phyloP scores from a whole-genome alignment of 2,113 vertebrate genomes.

The sheep (Ovis aries) region DNA sequence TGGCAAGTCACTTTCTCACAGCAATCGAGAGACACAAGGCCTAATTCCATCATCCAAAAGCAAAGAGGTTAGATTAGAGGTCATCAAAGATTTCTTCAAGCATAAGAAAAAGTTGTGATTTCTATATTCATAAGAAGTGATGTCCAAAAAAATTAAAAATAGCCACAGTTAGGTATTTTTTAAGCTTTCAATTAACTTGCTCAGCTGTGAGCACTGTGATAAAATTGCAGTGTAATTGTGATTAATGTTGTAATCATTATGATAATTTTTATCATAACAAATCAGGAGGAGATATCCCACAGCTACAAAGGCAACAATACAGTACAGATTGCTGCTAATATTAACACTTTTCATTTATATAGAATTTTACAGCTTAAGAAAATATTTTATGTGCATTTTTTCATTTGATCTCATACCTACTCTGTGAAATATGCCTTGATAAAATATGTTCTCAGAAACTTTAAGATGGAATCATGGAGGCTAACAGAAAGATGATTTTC shows the following conservation, averaged over 20 bases:
- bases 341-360: not conserved
- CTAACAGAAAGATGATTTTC: not conserved
- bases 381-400: not conserved
- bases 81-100: slow-evolving; percentile 41
- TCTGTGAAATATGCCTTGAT: not conserved
- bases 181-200: slow-evolving; percentile 64
- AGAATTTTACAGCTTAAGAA: slow-evolving; percentile 10
- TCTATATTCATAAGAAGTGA: slow-evolving; percentile 9
- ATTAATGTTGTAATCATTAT: slow-evolving; percentile 55
- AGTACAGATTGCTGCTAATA: not conserved
- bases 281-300: slow-evolving; percentile 22
- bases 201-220: slow-evolving; percentile 51
- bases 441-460: not conserved
- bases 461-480: not conserved
- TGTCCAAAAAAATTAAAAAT: slow-evolving; percentile 48
- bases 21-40: not conserved
- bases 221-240: slow-evolving; percentile 56
- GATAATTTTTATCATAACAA: slow-evolving; percentile 65
- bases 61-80: slow-evolving; percentile 30
- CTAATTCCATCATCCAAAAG: not conserved
- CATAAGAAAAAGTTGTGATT: not conserved
- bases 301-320: not conserved
- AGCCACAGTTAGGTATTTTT: slow-evolving; percentile 23
- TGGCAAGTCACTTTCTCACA: not conserved
- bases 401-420: not conserved